phyloP scores from a whole-genome alignment of 1,140 invertebrate genomes.

The Drosophila setifemur region DNA sequence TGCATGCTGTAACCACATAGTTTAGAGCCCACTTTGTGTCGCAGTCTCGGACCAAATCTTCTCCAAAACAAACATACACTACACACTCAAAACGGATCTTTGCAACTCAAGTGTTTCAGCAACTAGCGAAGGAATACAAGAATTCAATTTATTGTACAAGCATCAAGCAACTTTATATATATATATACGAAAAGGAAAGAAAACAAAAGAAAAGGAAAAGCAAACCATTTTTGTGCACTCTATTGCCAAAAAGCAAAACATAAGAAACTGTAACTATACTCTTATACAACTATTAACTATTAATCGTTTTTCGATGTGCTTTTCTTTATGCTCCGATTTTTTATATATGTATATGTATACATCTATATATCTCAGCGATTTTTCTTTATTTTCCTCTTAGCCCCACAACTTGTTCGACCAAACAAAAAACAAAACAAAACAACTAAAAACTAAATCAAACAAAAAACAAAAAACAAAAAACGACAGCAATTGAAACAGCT shows the following conservation, averaged over 20 bases:
- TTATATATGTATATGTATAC: slow-evolving; percentile 32
- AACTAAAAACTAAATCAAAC: slow-evolving; percentile 1
- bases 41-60: slow-evolving; percentile 41
- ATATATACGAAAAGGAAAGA: slow-evolving; percentile 9
- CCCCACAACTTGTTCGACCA: slow-evolving; percentile 39
- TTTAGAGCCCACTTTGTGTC: slow-evolving; percentile 31
- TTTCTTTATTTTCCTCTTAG: slow-evolving; percentile 35
- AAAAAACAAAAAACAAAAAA: slow-evolving; percentile 4
- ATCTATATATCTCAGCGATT: slow-evolving; percentile 27
- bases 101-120: slow-evolving; percentile 68
- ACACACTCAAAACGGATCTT: slow-evolving; percentile 24
- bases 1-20: slow-evolving; percentile 24
- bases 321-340: slow-evolving; percentile 58
- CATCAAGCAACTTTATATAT: slow-evolving; percentile 27
- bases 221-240: slow-evolving; percentile 41
- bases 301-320: slow-evolving; percentile 61
- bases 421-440: slow-evolving; percentile 7
- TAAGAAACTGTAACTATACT: slow-evolving; percentile 45
- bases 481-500: slow-evolving; percentile 3
- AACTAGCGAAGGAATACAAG: slow-evolving; percentile 21
- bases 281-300: slow-evolving; percentile 47
- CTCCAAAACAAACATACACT: not conserved
- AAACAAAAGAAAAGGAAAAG: slow-evolving; percentile 22
- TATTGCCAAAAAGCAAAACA: slow-evolving; percentile 24
- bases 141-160: slow-evolving; percentile 30